phyloP scores from a whole-genome alignment of 2,113 vertebrate species.

The Chiloscyllium plagiosum region DNA sequence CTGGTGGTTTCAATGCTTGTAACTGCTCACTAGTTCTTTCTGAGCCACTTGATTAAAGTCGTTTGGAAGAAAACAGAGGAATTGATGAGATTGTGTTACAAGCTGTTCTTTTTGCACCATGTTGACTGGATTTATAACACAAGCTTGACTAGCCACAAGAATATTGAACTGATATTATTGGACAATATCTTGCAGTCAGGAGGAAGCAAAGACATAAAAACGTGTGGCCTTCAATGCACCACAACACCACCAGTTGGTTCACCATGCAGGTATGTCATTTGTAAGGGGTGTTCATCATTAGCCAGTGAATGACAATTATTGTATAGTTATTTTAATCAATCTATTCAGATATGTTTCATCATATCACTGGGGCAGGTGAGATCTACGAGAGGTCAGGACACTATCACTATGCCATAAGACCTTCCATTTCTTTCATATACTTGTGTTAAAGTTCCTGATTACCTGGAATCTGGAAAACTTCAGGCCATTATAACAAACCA shows the following conservation, averaged over 20 bases:
- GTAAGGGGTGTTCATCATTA: not conserved
- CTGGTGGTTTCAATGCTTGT: slow-evolving; percentile 13
- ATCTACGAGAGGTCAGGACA: too few relatives aligned
- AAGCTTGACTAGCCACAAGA: not conserved
- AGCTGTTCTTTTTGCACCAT: not conserved
- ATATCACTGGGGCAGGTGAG: too few relatives aligned
- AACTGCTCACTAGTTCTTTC: not conserved
- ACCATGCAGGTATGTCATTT: not conserved
- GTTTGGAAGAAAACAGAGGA: not conserved
- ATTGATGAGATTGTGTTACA: not conserved
- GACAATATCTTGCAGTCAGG: not conserved
- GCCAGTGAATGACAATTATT: not conserved
- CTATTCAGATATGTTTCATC: too few relatives aligned
- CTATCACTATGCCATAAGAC: too few relatives aligned
- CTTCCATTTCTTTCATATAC: too few relatives aligned
- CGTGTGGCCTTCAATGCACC: not conserved
- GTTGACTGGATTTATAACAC: not conserved
- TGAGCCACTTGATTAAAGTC: not conserved
- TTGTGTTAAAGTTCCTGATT: too few relatives aligned
- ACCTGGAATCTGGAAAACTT: not conserved
- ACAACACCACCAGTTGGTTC: not conserved
- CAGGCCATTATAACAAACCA: not conserved
- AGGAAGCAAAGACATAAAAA: not conserved
- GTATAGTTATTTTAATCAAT: too few relatives aligned
- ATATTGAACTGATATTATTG: not conserved